Evolutionary conservation across 2,888 invertebrate species (phyloP).

Genomic region (Lamellibrachia satsuma): DNA sequence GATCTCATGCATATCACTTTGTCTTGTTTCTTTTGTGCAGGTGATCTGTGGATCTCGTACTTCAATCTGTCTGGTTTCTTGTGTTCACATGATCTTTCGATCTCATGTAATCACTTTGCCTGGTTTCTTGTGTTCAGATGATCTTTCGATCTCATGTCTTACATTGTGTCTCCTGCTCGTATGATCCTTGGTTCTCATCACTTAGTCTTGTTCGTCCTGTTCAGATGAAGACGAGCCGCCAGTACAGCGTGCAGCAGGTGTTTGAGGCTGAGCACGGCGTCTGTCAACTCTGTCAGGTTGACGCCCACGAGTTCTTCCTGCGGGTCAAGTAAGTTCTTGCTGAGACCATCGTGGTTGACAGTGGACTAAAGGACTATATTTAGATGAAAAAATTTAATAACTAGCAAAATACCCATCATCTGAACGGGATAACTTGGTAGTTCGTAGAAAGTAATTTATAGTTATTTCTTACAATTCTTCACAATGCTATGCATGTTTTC

Average conservation of each 20-base stretch:
- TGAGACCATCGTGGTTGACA: neutral
- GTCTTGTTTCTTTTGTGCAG: neutral
- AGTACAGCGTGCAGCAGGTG: conserved; percentile 52
- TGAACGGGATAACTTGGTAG: too few species aligned
- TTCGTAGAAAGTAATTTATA: too few species aligned
- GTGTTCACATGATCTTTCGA: neutral
- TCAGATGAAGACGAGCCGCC: conserved; percentile 52
- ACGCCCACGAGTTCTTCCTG: conserved; percentile 54
- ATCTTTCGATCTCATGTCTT: neutral
- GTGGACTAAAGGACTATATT: too few species aligned
- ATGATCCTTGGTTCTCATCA: neutral
- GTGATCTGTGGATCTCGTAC: neutral
- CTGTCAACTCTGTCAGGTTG: conserved; percentile 57
- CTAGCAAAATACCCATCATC: too few species aligned
- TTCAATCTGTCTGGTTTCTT: neutral
- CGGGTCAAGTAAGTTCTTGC: conserved; percentile 50
- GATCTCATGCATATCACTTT: too few species aligned
- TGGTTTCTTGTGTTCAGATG: neutral
- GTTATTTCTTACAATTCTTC: too few species aligned
- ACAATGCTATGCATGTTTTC: too few species aligned
- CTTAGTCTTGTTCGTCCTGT: too few species aligned
- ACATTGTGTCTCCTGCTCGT: neutral
- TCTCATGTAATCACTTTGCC: neutral
- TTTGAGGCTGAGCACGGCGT: conserved; percentile 56
- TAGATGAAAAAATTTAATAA: too few species aligned